phyloP scores from a whole-genome alignment of 2,797 vertebrate species.

The Rachycentron canadum region DNA sequence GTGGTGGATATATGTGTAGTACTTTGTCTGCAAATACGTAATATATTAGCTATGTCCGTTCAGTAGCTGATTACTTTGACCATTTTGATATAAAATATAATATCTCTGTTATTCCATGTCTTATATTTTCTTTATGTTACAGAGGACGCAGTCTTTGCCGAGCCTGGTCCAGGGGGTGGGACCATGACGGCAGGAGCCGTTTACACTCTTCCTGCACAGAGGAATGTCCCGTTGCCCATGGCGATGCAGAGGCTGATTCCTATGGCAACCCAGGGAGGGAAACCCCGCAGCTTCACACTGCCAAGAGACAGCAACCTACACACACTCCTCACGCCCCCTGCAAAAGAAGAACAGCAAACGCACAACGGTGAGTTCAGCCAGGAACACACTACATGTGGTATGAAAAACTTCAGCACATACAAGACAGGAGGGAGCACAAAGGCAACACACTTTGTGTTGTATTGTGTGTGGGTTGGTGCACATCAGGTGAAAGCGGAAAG shows the following conservation, averaged over 20 bases:
- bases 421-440: not conserved
- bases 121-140: not conserved
- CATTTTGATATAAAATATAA: not conserved
- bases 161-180: constrained; percentile 79
- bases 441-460: not conserved
- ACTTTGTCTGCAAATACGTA: not conserved
- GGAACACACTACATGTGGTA: not conserved
- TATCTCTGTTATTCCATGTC: not conserved
- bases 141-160: constrained; percentile 96
- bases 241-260: constrained; percentile 81
- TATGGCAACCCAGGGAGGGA: constrained; percentile 85
- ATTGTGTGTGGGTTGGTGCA: not conserved
- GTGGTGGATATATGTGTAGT: not conserved
- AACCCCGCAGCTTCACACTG: constrained; percentile 96
- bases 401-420: not conserved
- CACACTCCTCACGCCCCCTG: constrained; percentile 88
- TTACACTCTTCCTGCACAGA: constrained; percentile 82
- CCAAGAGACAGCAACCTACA: constrained; percentile 96
- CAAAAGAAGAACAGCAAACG: constrained; percentile 88
- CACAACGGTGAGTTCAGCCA: constrained; percentile 84
- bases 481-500: constrained; percentile 15
- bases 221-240: constrained; percentile 78
- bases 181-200: constrained; percentile 88
- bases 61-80: not conserved
- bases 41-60: not conserved